Evolutionary conservation across 1,140 invertebrate species (phyloP).

Genomic region (Bombus waltoni): DNA sequence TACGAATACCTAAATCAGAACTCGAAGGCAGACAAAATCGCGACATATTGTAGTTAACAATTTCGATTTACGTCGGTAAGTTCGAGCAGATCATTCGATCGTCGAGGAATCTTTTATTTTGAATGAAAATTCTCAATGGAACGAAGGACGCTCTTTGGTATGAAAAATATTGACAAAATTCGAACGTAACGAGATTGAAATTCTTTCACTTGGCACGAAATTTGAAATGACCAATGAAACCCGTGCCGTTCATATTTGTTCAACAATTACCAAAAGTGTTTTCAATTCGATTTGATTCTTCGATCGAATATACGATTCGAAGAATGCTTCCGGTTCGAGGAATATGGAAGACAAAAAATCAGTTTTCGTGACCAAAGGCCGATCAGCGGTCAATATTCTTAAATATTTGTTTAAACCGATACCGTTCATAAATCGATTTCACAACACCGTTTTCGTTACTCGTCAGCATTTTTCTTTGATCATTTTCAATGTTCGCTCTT

Average conservation of each 20-base stretch:
- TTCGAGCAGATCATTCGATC: too few relatives aligned
- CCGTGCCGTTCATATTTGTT: neutral
- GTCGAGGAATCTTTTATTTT: neutral
- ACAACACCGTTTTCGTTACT: neutral
- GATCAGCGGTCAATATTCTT: neutral
- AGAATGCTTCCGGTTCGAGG: neutral
- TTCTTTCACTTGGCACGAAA: neutral
- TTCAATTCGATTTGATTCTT: neutral
- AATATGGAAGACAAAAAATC: neutral
- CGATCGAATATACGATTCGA: neutral
- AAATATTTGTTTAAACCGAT: slow-evolving; percentile 9
- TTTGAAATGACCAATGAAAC: neutral
- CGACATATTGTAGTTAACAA: neutral
- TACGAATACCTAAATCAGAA: too few relatives aligned
- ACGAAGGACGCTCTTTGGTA: too few relatives aligned
- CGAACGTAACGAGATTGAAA: too few relatives aligned
- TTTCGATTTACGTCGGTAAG: neutral
- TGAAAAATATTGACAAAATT: neutral
- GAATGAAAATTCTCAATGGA: neutral
- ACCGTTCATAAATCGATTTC: neutral
- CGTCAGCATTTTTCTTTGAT: neutral
- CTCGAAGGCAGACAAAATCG: too few relatives aligned
- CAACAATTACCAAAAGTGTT: neutral
- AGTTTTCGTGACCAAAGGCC: neutral
- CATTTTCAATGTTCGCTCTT: neutral